Evolutionary conservation across 1,140 invertebrate genomes (phyloP).

Genomic region (Telenomus remus): DNA sequence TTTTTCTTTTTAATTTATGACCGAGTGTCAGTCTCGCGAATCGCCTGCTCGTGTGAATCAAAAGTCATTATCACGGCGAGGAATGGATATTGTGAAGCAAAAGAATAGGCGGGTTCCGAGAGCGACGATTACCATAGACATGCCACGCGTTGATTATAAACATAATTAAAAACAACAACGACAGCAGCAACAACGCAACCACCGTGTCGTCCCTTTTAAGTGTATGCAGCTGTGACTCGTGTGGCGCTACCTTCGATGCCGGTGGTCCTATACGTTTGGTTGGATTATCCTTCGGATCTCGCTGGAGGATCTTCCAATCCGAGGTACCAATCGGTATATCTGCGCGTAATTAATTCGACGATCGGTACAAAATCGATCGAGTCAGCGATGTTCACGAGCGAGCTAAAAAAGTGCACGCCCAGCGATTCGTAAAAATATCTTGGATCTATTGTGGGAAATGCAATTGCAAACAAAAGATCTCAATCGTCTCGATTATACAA

Average conservation of each 20-base stretch:
- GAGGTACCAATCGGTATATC: conserved; percentile 67
- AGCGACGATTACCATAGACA: conserved; percentile 74
- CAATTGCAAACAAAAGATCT: background rate
- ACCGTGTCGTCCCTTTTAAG: conserved; percentile 64
- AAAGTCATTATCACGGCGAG: conserved; percentile 60
- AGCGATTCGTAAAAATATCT: conserved; percentile 7
- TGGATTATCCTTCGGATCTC: conserved; percentile 66
- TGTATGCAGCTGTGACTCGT: conserved; percentile 67
- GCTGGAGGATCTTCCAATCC: conserved; percentile 58
- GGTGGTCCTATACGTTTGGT: conserved; percentile 72
- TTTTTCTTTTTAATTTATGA: conserved; percentile 20
- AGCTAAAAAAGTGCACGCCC: conserved; percentile 18
- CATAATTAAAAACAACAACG: conserved; percentile 75
- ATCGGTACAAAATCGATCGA: conserved; percentile 63
- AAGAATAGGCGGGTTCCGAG: conserved; percentile 64
- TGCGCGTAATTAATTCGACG: conserved; percentile 66
- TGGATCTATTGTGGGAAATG: conserved; percentile 15
- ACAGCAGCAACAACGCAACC: conserved; percentile 58
- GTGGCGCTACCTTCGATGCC: conserved; percentile 69
- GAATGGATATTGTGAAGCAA: conserved; percentile 59
- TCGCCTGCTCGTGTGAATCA: conserved; percentile 44
- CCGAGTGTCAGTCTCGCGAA: conserved; percentile 19
- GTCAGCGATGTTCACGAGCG: conserved; percentile 31
- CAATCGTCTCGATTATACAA: no score
- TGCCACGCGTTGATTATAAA: conserved; percentile 75